These are phyloP conservation scores for Peucedramus taeniatus DNA, from an alignment of 2,113 vertebrate species.

Conservation along the genomic window DNA sequence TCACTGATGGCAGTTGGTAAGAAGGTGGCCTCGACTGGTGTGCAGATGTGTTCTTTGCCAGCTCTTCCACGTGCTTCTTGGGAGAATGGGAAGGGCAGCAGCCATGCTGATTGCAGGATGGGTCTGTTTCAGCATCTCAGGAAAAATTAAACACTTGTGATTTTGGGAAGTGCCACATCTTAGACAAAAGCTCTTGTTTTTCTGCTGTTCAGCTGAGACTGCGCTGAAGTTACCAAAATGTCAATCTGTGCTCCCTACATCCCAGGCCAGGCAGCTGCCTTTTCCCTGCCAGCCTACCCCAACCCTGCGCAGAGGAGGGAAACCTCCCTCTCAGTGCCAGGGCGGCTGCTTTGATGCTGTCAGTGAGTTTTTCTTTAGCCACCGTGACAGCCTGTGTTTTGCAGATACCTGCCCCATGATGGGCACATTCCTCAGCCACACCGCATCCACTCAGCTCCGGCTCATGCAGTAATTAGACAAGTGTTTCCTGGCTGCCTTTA, in stretches of 20 bases:
- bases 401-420: conserved; percentile 18
- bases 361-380: not conserved
- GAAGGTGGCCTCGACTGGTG: fast-evolving
- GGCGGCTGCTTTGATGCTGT: not conserved
- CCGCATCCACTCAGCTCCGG: not conserved
- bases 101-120: not conserved
- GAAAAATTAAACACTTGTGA: not conserved
- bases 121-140: not conserved
- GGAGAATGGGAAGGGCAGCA: not conserved
- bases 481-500: conserved; percentile 52
- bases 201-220: not conserved
- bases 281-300: not conserved
- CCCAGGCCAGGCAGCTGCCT: not conserved
- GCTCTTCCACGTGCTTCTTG: fast-evolving
- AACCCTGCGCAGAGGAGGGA: fast-evolving
- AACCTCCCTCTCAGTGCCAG: not conserved
- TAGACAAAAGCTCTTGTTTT: not conserved
- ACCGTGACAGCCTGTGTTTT: not conserved
- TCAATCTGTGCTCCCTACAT: not conserved
- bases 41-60: not conserved
- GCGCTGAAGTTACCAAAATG: not conserved
- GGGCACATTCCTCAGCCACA: not conserved
- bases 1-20: not conserved
- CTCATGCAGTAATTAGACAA: conserved; percentile 17
- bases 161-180: not conserved